Conservation (phyloP, 1,140 invertebrate genomes). For the Yoshiicerus persimilis region DNA sequence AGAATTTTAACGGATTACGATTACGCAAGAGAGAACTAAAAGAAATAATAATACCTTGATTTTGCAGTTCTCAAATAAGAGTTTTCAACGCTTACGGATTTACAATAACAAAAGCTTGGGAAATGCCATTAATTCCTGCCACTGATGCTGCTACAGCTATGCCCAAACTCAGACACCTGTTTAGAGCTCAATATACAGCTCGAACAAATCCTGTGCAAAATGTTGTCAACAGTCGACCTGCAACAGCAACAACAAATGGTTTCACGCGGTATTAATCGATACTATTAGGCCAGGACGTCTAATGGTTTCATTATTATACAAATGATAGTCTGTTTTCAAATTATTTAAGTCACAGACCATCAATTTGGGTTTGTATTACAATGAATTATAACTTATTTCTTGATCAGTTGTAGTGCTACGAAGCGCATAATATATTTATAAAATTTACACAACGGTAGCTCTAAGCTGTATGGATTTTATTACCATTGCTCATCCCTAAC, state of each 20-base stretch:
- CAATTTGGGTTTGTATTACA: not conserved
- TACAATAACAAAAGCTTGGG: slow-evolving; percentile 27
- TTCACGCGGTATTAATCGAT: not conserved
- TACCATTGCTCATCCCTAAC: too few species aligned
- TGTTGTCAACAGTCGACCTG: not conserved
- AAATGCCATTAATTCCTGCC: slow-evolving; percentile 38
- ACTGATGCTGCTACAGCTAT: not conserved
- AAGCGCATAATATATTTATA: too few species aligned
- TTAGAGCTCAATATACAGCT: not conserved
- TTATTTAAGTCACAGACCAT: not conserved
- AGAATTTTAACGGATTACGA: too few species aligned
- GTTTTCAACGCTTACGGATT: slow-evolving; percentile 38
- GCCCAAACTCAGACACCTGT: not conserved
- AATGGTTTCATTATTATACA: not conserved
- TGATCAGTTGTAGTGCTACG: too few species aligned
- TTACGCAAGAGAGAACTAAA: not conserved
- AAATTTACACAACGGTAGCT: too few species aligned
- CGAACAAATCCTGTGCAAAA: not conserved
- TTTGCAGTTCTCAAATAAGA: slow-evolving; percentile 26
- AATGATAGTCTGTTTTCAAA: not conserved
- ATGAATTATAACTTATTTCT: too few species aligned
- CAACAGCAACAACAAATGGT: not conserved
- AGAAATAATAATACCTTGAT: not conserved
- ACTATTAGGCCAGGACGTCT: not conserved
- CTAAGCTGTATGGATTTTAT: too few species aligned